A percentile compares a stretch with the other conserved stretches of the same genome.
Evolutionary conservation across 2,797 vertebrate species (phyloP).

Genomic region (Xenopus petersii): DNA sequence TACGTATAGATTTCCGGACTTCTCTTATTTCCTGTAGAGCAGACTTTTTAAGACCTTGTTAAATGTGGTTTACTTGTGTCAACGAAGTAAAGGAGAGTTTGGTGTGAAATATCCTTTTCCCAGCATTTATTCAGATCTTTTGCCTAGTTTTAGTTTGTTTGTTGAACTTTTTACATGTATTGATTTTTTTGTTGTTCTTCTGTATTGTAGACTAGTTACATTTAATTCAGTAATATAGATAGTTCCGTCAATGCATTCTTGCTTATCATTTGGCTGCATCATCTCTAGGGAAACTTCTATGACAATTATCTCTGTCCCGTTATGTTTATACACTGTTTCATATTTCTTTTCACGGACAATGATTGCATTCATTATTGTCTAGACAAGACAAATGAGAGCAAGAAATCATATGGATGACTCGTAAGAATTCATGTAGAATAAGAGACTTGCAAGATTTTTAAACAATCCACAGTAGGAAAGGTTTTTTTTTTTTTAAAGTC

Average conservation of each 20-base stretch:
- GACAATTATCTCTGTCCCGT: constrained; percentile 14
- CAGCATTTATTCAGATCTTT: neutral
- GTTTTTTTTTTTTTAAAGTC: neutral
- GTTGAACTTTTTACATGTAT: constrained; percentile 23
- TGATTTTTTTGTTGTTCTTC: constrained; percentile 10
- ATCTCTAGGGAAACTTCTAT: constrained; percentile 14
- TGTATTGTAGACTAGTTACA: neutral
- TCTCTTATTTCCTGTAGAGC: neutral
- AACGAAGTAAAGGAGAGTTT: neutral
- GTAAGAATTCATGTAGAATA: neutral
- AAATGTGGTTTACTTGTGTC: neutral
- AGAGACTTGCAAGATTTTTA: neutral
- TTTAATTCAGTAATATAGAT: neutral
- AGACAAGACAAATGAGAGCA: constrained; percentile 28
- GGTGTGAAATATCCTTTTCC: neutral
- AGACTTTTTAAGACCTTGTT: no score
- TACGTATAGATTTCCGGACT: neutral
- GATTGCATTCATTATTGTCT: constrained; percentile 35
- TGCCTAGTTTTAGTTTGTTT: neutral
- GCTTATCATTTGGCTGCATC: neutral
- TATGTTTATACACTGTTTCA: constrained; percentile 14
- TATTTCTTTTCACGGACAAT: constrained; percentile 23
- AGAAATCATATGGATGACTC: constrained; percentile 14
- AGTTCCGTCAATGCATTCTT: neutral
- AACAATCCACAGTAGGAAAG: neutral